Evolutionary conservation across 2,888 invertebrate genomes (phyloP).

Genomic region (Marasmarcha lunaedactyla): DNA sequence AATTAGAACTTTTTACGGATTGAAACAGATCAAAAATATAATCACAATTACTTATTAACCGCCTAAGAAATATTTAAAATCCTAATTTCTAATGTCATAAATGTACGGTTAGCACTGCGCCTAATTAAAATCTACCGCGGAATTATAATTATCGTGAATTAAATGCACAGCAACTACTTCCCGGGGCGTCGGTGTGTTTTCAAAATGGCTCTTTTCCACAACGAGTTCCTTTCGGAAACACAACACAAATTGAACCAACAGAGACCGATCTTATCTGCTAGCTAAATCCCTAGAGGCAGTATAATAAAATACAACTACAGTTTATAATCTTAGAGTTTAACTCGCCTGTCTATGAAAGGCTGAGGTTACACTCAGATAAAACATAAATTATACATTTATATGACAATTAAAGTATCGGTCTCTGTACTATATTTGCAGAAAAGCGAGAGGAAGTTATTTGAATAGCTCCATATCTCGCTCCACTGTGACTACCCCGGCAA

Average conservation of each 20-base stretch:
- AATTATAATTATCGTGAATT: conserved; percentile 35
- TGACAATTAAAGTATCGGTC: conserved; percentile 8
- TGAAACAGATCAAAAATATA: conserved; percentile 55
- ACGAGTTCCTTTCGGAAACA: conserved; percentile 84
- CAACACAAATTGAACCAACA: conserved; percentile 75
- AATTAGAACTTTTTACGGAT: conserved; percentile 46
- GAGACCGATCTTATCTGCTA: neutral
- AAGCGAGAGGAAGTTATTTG: conserved; percentile 27
- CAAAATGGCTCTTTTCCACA: conserved; percentile 89
- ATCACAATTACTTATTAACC: conserved; percentile 47
- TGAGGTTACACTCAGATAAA: neutral
- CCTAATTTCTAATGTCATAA: conserved; percentile 40
- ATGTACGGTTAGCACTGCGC: conserved; percentile 41
- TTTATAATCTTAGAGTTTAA: conserved; percentile 10
- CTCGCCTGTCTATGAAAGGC: neutral
- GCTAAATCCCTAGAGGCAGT: conserved; percentile 17
- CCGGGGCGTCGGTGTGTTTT: conserved; percentile 82
- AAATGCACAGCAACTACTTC: conserved; percentile 61
- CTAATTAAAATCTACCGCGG: conserved; percentile 41
- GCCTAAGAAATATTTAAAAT: conserved; percentile 41
- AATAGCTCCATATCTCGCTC: conserved; percentile 24
- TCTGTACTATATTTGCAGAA: conserved; percentile 50
- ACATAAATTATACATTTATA: neutral
- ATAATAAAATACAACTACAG: conserved; percentile 15
- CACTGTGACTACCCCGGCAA: conserved; percentile 53